Evolutionary conservation across 2,113 vertebrate genomes (phyloP), one percentile per base, ranked within the genome.

Genomic region (Grammomys surdaster): DNA sequence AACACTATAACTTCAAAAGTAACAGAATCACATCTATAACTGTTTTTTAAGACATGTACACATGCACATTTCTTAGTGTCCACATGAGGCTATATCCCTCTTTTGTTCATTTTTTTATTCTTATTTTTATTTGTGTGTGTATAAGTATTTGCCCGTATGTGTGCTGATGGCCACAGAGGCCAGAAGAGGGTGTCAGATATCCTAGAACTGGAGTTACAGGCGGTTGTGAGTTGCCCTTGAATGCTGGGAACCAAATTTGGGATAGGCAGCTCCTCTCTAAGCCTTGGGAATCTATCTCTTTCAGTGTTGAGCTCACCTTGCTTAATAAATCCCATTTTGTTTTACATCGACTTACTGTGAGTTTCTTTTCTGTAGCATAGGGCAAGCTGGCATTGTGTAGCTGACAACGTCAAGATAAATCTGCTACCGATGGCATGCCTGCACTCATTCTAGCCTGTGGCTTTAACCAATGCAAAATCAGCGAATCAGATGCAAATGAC

Each of bases 371-470:
- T 54, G 48, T 16, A 69, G 65, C 46, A 70, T 70, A 51, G 54
- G 11, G 63, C 31, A 69, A 54, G 46, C 43, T 69, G 10, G 19
- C 12, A 4, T 20, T 88, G 43, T 24, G 36, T 69, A 87, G 28
- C 46, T 87, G 43, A 7, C 65, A 51, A n/a, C n/a, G 20, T 70
- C 9, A 24, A 72, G 65, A 54, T 70, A 51, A 70, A 54, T 69
- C 31, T 51, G 8, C 63, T 40, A 88, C 86, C 12, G 9, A 9
- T 17, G 28, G 48, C 13, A n/a, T 0, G 75, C 24, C 33, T 40
- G 13, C 3, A 28, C 11, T 19, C 16, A 54, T 22, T 76, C 46
- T 26, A 11, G 69, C 22, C 19, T 0, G 3, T 72, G 31, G 17
- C 76, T 69, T 90, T 4, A 56, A 51, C 1, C 31, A 33, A 3